Evolutionary conservation across 2,113 vertebrate species (phyloP), one percentile per base, ranked within the genome.

Genomic region (Hemiprocne comata): DNA sequence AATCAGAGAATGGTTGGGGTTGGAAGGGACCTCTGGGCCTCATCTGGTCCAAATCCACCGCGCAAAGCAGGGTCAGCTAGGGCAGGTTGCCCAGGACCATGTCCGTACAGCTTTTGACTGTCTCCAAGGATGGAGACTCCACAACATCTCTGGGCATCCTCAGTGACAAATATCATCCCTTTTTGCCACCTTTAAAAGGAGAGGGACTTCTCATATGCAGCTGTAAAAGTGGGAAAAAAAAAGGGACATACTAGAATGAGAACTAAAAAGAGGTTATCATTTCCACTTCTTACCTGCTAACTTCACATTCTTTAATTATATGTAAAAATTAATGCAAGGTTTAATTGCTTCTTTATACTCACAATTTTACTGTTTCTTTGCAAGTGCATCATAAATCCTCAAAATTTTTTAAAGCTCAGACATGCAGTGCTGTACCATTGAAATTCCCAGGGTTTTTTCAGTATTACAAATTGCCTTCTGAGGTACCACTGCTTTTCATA

Each of bases 321-420:
- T 62, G 42, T 83, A 89, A 95, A 89, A 83, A 73, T 28, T 36
- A 67, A 74, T 36, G 21, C 66, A 82, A 94, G 44, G 77, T 91
- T 97, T 97, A 83, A 83, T 88, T 36, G 46, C 40, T 93, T 95
- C 33, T 95, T 89, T 93, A 80, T 10, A 87, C 34, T 18, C 79
- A 62, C 61, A 89, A 50, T 65, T 95, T 96, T 86, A 87, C 36
- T 83, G 40, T 87, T 96, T 86, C 83, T 77, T 96, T 95, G 90
- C n/a, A 96, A 96, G 24, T 78, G 21, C 42, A 73, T 91, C 78
- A 79, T 95, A 85, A 93, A 93, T 62, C 20, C 18, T 61, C 17
- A 4, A 7, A 36, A 50, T 48, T 72, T 94, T 84, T 93, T 85
- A 55, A 91, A 95, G 66, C 18, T 83, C 66, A 93, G 60, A 74